Base-by-base conservation (phyloP, 2,888 invertebrate genomes). In the Laspeyria flexula region DNA sequence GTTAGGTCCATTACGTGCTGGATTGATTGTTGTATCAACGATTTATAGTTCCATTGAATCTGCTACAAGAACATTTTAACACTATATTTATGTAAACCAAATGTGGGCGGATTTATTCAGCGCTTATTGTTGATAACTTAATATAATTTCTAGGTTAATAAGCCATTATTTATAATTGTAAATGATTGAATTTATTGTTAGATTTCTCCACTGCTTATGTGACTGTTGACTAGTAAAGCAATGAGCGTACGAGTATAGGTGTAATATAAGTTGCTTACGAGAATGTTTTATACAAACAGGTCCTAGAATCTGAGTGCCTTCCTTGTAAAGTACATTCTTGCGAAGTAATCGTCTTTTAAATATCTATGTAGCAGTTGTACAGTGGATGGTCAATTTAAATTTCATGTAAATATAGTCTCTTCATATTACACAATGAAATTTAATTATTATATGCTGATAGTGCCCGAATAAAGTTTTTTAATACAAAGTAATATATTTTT, bases 401-500 rank as follows among this genome's bases (percentile, higher is more conserved):
- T 57, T 52, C 51, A 50, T 31, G 50, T 52, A 25, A 54, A 41
- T 55, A 39, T 49, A 49, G 21, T 55, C 48, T 52, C 64, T 73
- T 72, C 60, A 65, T 69, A 69, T 65, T 62, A 60, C 69, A 69
- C 67, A 60, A 57, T 55, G 60, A 55, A 54, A 12, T 48, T 46
- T 25, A 25, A 37, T 55, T 40, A 39, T 54, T 46, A 41, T 46
- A 57, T 13, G 33, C 35, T 45, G 5, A 50, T 53, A 58, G 43
- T 48, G 18, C 39, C 44, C 47, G 37, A 54, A 58, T 55, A 15
- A 62, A 60, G 33, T 44, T 66, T 57, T 65, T 64, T 25, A 54
- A 56, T 54, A 54, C 55, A 51, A 61, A 62, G 18, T 35, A 46
- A 56, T 53, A 61, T 69, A 65, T 65, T 74, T 74, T 76, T 70